These are phyloP conservation scores for Chelonia mydas DNA, from an alignment of 2,797 vertebrate species.

Conservation along the genomic window DNA sequence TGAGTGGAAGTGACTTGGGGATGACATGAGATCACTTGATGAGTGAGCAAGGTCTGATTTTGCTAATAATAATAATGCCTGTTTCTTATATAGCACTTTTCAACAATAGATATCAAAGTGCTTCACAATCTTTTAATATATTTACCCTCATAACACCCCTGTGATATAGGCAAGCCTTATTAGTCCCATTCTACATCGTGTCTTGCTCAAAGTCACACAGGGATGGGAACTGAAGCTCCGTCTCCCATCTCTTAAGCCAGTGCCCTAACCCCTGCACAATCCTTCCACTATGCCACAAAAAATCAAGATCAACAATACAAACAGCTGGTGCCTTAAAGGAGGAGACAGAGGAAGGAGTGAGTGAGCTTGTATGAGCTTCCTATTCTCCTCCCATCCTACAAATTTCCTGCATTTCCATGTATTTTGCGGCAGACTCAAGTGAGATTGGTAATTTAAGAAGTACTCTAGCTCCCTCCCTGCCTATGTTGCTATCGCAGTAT, in stretches of 20 bases:
- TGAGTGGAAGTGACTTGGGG: accelerated
- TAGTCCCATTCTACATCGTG: too few relatives aligned
- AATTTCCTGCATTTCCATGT: not conserved
- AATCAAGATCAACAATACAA: accelerated
- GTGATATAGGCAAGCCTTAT: too few relatives aligned
- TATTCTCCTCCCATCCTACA: not conserved
- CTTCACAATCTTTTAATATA: too few relatives aligned
- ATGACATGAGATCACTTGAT: accelerated
- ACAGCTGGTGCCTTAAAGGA: not conserved
- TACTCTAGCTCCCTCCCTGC: not conserved
- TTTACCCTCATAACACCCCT: too few relatives aligned
- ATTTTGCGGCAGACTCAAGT: not conserved
- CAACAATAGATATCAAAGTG: too few relatives aligned
- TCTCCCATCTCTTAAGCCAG: not conserved
- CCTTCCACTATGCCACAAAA: not conserved
- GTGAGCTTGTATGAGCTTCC: accelerated
- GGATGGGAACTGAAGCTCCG: not conserved
- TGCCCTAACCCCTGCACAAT: not conserved
- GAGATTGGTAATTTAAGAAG: not conserved
- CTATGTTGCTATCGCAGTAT: not conserved
- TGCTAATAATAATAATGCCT: not conserved
- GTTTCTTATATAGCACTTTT: accelerated
- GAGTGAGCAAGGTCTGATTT: not conserved
- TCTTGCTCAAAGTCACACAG: not conserved
- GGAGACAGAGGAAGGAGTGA: accelerated